Evolutionary conservation across 2,888 invertebrate species (phyloP).

Genomic region (Amphipyra berbera): DNA sequence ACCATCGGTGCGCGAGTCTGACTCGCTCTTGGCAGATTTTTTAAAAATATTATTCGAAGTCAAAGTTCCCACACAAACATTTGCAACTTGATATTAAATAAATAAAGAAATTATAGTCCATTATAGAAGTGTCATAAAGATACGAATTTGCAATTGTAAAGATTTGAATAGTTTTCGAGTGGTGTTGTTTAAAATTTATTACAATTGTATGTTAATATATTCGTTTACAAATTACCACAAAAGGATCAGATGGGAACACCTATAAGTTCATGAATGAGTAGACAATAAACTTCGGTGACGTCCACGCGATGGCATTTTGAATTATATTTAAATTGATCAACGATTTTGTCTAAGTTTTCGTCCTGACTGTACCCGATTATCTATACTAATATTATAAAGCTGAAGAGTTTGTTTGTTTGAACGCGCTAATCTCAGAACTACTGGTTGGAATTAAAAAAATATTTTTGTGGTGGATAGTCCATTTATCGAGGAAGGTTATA

Average conservation of each 20-base stretch:
- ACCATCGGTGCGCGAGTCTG: too few species aligned
- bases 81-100: conserved; percentile 25
- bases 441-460: too few species aligned
- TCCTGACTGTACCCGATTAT: background rate
- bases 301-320: conserved; percentile 45
- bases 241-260: conserved; percentile 46
- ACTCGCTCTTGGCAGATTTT: too few species aligned
- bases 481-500: too few species aligned
- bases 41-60: too few species aligned
- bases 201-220: conserved; percentile 55
- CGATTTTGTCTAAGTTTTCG: background rate
- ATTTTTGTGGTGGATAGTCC: too few species aligned
- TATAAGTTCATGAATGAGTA: conserved; percentile 41
- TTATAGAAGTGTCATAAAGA: conserved; percentile 32
- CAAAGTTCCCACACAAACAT: conserved; percentile 29
- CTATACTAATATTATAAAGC: too few species aligned
- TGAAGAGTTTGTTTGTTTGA: too few species aligned
- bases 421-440: too few species aligned
- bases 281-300: conserved; percentile 31
- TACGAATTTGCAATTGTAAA: conserved; percentile 54
- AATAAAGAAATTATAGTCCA: conserved; percentile 33
- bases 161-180: conserved; percentile 32
- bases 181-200: conserved; percentile 45
- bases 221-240: conserved; percentile 52
- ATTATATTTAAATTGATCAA: conserved; percentile 52